Evolutionary conservation across 35 echinoderm and acorn worm genomes (phyloP).

Genomic region (Acanthaster planci): DNA sequence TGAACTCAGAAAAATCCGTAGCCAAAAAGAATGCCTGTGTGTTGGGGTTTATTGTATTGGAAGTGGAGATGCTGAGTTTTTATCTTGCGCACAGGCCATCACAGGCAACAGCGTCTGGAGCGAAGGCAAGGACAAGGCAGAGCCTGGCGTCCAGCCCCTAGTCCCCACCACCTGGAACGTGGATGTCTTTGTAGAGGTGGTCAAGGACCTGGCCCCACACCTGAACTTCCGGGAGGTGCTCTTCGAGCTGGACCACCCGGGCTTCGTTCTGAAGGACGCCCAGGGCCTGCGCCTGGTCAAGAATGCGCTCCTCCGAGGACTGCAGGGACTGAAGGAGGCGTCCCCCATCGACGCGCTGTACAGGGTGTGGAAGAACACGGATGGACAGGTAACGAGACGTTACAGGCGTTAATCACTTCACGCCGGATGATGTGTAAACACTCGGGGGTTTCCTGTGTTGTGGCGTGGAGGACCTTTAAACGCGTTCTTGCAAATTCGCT

Average conservation of each 20-base stretch:
- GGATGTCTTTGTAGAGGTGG: conserved; percentile 80
- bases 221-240: conserved; percentile 90
- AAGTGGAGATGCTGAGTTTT: too few species aligned
- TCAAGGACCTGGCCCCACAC: conserved; percentile 80
- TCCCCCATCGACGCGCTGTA: conserved; percentile 89
- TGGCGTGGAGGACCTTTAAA: too few species aligned
- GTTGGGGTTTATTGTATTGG: too few species aligned
- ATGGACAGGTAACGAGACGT: conserved; percentile 75
- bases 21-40: too few species aligned
- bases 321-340: conserved; percentile 56
- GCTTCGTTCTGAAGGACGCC: conserved; percentile 71
- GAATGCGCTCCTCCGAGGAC: conserved; percentile 68
- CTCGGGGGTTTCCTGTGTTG: too few species aligned
- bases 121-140: conserved; percentile 81
- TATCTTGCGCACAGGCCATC: conserved; percentile 23
- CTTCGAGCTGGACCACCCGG: conserved; percentile 78
- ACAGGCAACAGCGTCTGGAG: conserved; percentile 86
- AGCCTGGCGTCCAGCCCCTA: conserved; percentile 33
- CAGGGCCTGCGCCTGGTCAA: conserved; percentile 81
- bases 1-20: too few species aligned
- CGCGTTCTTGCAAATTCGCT: too few species aligned
- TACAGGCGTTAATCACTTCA: not conserved
- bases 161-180: conserved; percentile 79
- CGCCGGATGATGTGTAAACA: not conserved
- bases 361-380: conserved; percentile 84